Evolutionary conservation across 2,113 vertebrate species (phyloP).

Genomic region (Atractosteus spatula): DNA sequence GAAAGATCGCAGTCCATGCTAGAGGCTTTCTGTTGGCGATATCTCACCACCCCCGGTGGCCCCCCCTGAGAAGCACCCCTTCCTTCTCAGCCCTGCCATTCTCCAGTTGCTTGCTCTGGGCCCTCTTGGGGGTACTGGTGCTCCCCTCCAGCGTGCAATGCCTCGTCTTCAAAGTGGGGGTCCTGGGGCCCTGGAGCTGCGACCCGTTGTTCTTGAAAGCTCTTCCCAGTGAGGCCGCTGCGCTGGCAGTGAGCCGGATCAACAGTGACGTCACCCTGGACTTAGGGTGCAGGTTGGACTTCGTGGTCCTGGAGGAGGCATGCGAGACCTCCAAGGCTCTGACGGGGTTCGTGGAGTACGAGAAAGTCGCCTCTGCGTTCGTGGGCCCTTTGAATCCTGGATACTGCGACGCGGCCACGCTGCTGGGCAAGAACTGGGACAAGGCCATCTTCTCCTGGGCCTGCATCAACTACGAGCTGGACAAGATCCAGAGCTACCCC

Average conservation of each 20-base stretch:
- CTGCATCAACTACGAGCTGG: conserved; percentile 77
- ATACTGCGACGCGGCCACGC: conserved; percentile 75
- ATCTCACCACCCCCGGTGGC: conserved; percentile 37
- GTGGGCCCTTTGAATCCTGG: conserved; percentile 81
- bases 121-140: conserved; percentile 60
- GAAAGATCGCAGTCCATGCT: conserved; percentile 51
- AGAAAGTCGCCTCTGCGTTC: conserved; percentile 69
- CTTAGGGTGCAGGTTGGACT: conserved; percentile 69
- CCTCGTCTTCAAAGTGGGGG: conserved; percentile 78
- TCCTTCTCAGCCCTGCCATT: conserved; percentile 39
- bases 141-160: conserved; percentile 60
- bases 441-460: conserved; percentile 84
- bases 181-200: conserved; percentile 84
- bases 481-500: conserved; percentile 57
- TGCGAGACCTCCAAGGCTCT: conserved; percentile 79
- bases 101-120: conserved; percentile 52
- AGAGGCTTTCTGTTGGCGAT: conserved; percentile 48
- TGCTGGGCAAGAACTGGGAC: conserved; percentile 78
- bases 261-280: conserved; percentile 69
- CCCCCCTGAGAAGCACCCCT: conserved; percentile 34
- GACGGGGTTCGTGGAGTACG: conserved; percentile 65
- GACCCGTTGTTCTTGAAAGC: conserved; percentile 78
- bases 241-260: conserved; percentile 72
- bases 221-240: conserved; percentile 69
- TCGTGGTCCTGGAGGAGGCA: conserved; percentile 75